Evolutionary conservation across 1,140 invertebrate species (phyloP), one percentile per base, ranked within the genome.

Genomic region (Drosophila pectinifera): DNA sequence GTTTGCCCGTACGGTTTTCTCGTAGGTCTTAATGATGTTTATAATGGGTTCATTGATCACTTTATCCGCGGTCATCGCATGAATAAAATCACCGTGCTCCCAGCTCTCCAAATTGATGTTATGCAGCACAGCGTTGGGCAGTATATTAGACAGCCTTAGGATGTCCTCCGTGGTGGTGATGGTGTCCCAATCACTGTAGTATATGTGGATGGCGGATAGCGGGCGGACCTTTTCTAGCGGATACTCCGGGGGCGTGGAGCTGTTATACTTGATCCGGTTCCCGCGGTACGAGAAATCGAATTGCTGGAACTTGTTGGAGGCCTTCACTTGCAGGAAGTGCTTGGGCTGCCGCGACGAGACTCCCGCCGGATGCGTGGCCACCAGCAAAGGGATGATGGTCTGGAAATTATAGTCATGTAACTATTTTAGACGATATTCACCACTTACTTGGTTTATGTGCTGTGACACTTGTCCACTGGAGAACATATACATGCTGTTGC

Each of bases 361-460:
- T 14, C 96, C 96, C 6, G 95, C 95, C 1, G 97, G 96, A 53
- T 94, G 93, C 74, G 97, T 96, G 3, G 94, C 93, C 31, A 95
- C 92, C 59, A 97, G 95, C 0, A 96, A 94, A 0, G 95, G 94
- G 2, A 96, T 73, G 69, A 95, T 93, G 2, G 94, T 94, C 94
- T 95, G 26, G 24, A 38, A 31, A 5, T 59, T 26, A 18, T 0
- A 10, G 0, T 48, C 3, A n/a, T 13, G 34, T 11, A 36, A 36
- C 31, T 11, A 4, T 34, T 34, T 36, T 5, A 6, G 36, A 13
- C 13, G 18, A 16, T 1, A 31, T 10, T 31, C 4, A 31, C 3
- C 10, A 34, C 49, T 7, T 2, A 51, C 49, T 13, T 8, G 3
- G 11, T 58, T 58, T 18, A 45, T 34, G 14, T 34, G 8, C 3